Base-by-base conservation (phyloP, 2,888 invertebrate species). In the Agelastica alni region DNA sequence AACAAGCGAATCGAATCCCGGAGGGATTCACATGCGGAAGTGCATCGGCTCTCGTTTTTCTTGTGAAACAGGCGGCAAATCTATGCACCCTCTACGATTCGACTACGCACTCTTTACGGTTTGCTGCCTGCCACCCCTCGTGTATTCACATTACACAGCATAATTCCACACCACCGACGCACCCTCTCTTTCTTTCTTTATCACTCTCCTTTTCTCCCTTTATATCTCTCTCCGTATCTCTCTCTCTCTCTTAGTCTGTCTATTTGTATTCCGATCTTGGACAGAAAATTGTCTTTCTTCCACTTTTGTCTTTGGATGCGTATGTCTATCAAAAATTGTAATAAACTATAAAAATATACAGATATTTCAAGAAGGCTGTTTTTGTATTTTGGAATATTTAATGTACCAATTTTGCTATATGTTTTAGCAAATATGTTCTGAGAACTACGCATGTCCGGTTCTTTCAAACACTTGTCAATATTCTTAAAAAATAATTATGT, bases 1-100 rank as follows among this genome's bases (percentile, higher is more conserved):
- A n/a, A 44, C 37, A 45, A 44, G 34, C 32, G 16, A n/a, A n/a
- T 26, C 39, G 51, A 43, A 53, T 18, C 43, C 14, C n/a, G 13
- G 34, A 30, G 41, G n/a, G 31, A 49, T 54, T 30, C 47, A 42
- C 36, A 45, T 42, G 43, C 36, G 51, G 51, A 45, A 52, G 26
- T 48, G 58, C 56, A 58, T 30, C 49, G 37, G 51, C 48, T 22
- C 52, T 48, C 56, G 53, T 58, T 52, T 65, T 66, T 61, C 63
- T 65, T 65, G 66, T 71, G 70, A 75, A 75, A 75, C 75, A 73
- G 70, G 72, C 75, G 74, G 70, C 70, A 77, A 77, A 77, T 77
- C 76, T 77, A 77, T 77, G 77, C 77, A 77, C 77, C 76, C 73
- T 72, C 71, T 59, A 62, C 60, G 65, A 66, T 65, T 66, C 64